Base-by-base conservation (phyloP, 1,140 invertebrate species). In the Philaenus spumarius region DNA sequence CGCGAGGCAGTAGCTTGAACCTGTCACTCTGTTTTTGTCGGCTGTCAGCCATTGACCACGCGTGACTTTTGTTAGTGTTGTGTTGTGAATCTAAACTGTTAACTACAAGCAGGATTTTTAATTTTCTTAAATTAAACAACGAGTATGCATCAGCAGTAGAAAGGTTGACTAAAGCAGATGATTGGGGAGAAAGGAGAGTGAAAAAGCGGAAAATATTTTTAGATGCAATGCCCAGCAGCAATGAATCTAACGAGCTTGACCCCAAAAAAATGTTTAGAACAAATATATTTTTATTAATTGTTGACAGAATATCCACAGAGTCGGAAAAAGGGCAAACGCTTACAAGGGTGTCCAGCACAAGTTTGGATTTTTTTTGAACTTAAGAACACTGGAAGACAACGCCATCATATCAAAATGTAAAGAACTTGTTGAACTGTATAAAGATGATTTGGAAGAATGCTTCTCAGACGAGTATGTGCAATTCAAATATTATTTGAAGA, bases 391-490 rank as follows among this genome's bases (percentile, higher is more conserved):
- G 15, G 6, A 45, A 17, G 42, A 15, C 15, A 45, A 45, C 6
- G 42, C 42, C 17, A 15, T 45, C 42, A 45, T 15, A 45, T 45
- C 42, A 45, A 45, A 45, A 45, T 15, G 42, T 51, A 24, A 54
- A 42, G 51, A 54, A 34, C n/a, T 35, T 45, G 42, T 9, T 45
- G 42, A 45, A 45, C 15, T 15, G 42, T 6, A 48, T 48, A 48
- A 48, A 48, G 46, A 48, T 48, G n/a, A n/a, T n/a, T 48, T 48
- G 46, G 46, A 48, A 48, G 46, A 48, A 17, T 20, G 22, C 20
- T 48, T 48, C 15, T 4, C 14, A 17, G 22, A 51, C 37, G 48
- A 51, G 48, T n/a, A 17, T 30, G 48, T 51, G 23, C 22, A 51
- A 17, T 34, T 51, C 11, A 51, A 14, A 17, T 51, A 34, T 34